These are phyloP conservation scores for Dermatophagoides farinae DNA, from an alignment of 1,140 invertebrate species.

Conservation along the genomic window DNA sequence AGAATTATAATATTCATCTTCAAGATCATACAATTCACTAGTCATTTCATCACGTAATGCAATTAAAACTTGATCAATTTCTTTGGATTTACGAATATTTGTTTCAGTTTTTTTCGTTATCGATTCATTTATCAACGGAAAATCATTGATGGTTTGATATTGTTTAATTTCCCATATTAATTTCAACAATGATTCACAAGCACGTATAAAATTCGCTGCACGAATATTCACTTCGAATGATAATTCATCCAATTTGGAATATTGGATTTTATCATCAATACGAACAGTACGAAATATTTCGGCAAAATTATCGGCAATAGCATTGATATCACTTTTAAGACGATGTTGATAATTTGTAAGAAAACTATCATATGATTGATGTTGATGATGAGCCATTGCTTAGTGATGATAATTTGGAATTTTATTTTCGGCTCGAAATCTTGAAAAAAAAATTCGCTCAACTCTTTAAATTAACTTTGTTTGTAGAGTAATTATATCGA, in stretches of 20 bases:
- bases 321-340: slow-evolving; percentile 83
- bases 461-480: background rate
- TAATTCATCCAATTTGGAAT: slow-evolving; percentile 60
- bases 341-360: slow-evolving; percentile 69
- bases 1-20: slow-evolving; percentile 74
- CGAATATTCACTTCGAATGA: slow-evolving; percentile 72
- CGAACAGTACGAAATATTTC: slow-evolving; percentile 83
- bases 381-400: background rate
- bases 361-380: background rate
- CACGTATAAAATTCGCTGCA: slow-evolving; percentile 39
- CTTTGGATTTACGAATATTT: slow-evolving; percentile 4
- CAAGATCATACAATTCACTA: slow-evolving; percentile 77
- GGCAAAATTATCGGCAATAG: slow-evolving; percentile 87
- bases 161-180: slow-evolving; percentile 89
- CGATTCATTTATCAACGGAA: slow-evolving; percentile 85
- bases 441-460: background rate
- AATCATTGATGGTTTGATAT: slow-evolving; percentile 87
- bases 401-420: background rate
- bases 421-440: background rate
- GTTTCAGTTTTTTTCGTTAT: slow-evolving; percentile 39
- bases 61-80: slow-evolving; percentile 64
- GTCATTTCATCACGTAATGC: slow-evolving; percentile 80
- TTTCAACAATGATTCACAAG: slow-evolving; percentile 87
- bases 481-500: no score
- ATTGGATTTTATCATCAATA: slow-evolving; percentile 66